These are phyloP conservation scores for Pandemis cinnamomeana DNA, from an alignment of 2,888 invertebrate species.

Conservation along the genomic window DNA sequence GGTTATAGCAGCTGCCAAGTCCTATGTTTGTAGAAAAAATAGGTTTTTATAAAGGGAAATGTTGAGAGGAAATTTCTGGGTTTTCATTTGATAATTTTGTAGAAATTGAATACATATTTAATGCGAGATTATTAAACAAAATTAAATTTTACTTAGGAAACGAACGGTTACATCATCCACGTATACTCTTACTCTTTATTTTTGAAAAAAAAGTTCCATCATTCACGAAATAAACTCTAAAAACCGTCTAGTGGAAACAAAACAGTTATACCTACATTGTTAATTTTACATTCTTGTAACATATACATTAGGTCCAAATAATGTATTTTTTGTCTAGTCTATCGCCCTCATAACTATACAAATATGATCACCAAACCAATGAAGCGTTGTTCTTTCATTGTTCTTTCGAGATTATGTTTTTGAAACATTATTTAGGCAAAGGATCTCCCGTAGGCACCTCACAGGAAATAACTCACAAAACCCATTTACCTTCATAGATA, in stretches of 20 bases:
- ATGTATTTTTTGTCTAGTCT: neutral
- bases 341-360: neutral
- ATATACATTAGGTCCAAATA: too few relatives aligned
- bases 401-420: neutral
- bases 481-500: constrained; percentile 27
- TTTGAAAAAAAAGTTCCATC: too few relatives aligned
- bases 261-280: too few relatives aligned
- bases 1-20: constrained; percentile 45
- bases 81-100: neutral
- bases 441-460: neutral
- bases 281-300: too few relatives aligned
- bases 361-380: too few relatives aligned
- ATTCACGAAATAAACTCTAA: too few relatives aligned
- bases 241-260: too few relatives aligned
- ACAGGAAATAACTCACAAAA: constrained; percentile 9
- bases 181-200: too few relatives aligned
- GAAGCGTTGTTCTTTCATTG: neutral
- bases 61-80: neutral
- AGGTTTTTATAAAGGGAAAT: constrained; percentile 5
- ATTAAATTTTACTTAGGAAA: too few relatives aligned
- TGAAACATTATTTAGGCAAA: neutral
- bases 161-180: too few relatives aligned
- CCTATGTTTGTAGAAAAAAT: constrained; percentile 26
- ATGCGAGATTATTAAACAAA: too few relatives aligned
- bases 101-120: neutral